Base-by-base conservation (phyloP, 1,140 invertebrate genomes). In the Scaptomyza hsui region DNA sequence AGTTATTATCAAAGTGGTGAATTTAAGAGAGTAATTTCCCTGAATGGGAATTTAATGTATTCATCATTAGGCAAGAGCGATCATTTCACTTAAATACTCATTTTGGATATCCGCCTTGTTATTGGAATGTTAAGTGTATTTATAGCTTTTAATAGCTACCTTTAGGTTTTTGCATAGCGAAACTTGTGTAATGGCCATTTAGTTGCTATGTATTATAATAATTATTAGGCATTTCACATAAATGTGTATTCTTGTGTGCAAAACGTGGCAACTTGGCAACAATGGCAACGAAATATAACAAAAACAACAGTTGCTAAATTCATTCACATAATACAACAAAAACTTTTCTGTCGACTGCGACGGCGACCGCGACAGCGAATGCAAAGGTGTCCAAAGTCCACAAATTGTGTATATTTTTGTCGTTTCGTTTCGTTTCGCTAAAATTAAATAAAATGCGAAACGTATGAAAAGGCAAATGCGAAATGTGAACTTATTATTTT, bases 391-490 rank as follows among this genome's bases (percentile, higher is more conserved):
- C 12, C 81, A 85, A 85, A 85, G 81, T 85, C 81, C 81, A 85
- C 57, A 71, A 51, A 71, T 62, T 81, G 64, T 85, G 77, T 47
- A 45, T 70, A 47, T 65, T 56, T 67, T 65, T 64, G 57, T 65
- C 19, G 24, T 52, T 61, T 61, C 70, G 77, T 61, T 75, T 55
- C 56, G 72, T 81, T 85, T 85, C 76, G 80, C 76, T 85, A 86
- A 85, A 85, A 85, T 85, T 85, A 86, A 85, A 85, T 81, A 69
- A 79, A 86, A 85, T 65, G 71, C 76, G 61, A 76, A 76, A 52
- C 57, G 61, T 16, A 67, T 9, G 39, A 69, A 52, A 41, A 67
- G 56, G 60, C 56, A 73, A 86, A 76, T 62, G 61, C 62, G 73
- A 77, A 68, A 78, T 74, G 81, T 85, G 78, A 85, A 85, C 77